Evolutionary conservation across 2,888 invertebrate genomes (phyloP).

Genomic region (Hedychridium roseum): DNA sequence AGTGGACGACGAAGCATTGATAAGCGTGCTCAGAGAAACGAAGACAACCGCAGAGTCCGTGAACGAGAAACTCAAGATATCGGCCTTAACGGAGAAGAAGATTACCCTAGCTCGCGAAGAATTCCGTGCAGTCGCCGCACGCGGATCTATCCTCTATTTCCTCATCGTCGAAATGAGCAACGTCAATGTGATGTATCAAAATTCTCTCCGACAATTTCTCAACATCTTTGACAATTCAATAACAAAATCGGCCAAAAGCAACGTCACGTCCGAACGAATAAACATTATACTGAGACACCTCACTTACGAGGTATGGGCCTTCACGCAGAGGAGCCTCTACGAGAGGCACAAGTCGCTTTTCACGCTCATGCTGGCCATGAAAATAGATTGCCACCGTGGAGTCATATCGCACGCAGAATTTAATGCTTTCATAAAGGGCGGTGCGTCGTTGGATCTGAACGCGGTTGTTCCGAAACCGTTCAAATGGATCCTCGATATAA

Average conservation of each 20-base stretch:
- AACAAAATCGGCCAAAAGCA: conserved; percentile 86
- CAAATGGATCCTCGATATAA: conserved; percentile 93
- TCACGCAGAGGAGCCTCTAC: conserved; percentile 90
- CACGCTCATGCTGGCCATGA: conserved; percentile 93
- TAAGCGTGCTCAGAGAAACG: conserved; percentile 86
- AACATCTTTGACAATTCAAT: conserved; percentile 94
- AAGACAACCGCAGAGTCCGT: conserved; percentile 91
- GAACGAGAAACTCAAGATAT: conserved; percentile 89
- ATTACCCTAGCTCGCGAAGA: conserved; percentile 94
- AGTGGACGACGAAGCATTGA: conserved; percentile 95
- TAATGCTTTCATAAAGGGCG: conserved; percentile 94
- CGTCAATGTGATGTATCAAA: conserved; percentile 97
- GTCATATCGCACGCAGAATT: conserved; percentile 90
- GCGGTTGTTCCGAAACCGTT: conserved; percentile 93
- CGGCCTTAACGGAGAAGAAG: conserved; percentile 93
- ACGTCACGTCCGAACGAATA: conserved; percentile 85
- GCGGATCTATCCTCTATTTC: conserved; percentile 95
- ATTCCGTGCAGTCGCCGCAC: conserved; percentile 91
- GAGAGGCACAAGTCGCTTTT: conserved; percentile 93
- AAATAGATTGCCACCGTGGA: conserved; percentile 87
- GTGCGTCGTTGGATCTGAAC: conserved; percentile 92
- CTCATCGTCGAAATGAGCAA: conserved; percentile 97
- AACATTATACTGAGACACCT: conserved; percentile 87
- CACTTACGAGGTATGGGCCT: conserved; percentile 92
- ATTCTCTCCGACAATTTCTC: conserved; percentile 92